A percentile compares a stretch with the other conserved stretches of the same genome.
These are phyloP conservation scores for Tachyglossus aculeatus DNA, from an alignment of 2,797 vertebrate species.

Conservation along the genomic window DNA sequence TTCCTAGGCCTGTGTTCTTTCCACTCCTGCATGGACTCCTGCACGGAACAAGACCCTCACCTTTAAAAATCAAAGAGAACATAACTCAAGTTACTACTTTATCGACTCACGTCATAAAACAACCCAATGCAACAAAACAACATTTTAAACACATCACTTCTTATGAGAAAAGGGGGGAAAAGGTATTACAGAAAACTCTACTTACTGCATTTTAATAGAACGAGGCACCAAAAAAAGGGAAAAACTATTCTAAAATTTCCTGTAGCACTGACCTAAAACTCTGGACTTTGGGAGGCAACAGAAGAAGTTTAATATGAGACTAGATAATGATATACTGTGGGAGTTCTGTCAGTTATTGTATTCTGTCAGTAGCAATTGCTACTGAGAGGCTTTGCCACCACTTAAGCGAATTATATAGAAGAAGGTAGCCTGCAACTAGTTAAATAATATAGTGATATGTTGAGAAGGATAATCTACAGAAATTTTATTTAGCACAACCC, in stretches of 20 bases:
- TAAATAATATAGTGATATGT: not conserved
- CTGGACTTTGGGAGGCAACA: conserved; percentile 41
- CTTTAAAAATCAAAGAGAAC: no score
- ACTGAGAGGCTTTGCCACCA: conserved; percentile 8
- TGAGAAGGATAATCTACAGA: not conserved
- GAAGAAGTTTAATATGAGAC: conserved; percentile 52
- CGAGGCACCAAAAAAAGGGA: not conserved
- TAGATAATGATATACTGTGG: conserved; percentile 44
- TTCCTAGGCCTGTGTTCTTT: no score
- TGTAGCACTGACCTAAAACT: conserved; percentile 14
- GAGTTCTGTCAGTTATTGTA: conserved; percentile 34
- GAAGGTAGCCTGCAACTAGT: not conserved
- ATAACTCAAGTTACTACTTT: not conserved
- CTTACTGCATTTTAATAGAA: not conserved
- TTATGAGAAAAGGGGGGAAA: conserved; percentile 7
- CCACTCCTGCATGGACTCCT: no score
- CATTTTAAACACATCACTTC: not conserved
- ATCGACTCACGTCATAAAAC: not conserved
- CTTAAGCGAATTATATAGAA: conserved; percentile 11
- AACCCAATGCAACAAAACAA: not conserved
- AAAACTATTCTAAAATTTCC: conserved; percentile 23
- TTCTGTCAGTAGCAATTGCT: conserved; percentile 38
- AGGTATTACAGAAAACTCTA: not conserved
- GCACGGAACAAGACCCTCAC: no score
- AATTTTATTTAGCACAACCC: not conserved